Percentiles rank a stretch among this genome's conserved stretches.
Conservation (phyloP, 2,113 vertebrate genomes). For the Phaethon lepturus region DNA sequence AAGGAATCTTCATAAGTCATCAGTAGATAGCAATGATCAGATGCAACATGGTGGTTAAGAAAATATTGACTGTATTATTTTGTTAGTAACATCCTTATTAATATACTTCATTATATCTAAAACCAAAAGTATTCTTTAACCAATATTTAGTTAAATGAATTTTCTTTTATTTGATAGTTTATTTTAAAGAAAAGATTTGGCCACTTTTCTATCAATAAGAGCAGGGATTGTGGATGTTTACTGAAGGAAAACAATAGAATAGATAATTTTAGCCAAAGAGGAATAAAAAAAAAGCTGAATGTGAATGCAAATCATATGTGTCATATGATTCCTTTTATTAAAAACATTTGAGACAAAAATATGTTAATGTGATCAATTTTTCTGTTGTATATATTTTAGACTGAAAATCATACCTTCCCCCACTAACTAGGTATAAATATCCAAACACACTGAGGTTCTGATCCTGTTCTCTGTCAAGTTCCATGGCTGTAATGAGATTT, state of each 20-base stretch:
- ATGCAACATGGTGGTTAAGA: neutral
- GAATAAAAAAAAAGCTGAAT: neutral
- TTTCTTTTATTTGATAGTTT: neutral
- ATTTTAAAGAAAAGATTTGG: neutral
- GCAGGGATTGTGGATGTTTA: neutral
- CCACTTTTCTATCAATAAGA: rapidly evolving
- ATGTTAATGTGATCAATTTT: neutral
- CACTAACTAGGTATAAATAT: neutral
- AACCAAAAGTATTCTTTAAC: neutral
- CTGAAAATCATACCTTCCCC: rapidly evolving
- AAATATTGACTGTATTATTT: neutral
- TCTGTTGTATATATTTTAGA: neutral
- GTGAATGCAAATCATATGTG: neutral
- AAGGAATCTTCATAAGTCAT: neutral
- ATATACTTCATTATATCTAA: neutral
- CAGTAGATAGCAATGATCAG: neutral
- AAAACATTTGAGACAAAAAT: neutral
- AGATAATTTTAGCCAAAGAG: neutral
- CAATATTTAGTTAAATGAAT: neutral
- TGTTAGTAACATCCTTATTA: neutral
- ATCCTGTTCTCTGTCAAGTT: neutral
- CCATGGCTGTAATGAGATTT: neutral
- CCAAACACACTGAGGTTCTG: rapidly evolving
- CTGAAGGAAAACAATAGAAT: neutral
- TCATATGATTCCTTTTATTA: neutral